Percentiles rank a stretch among this genome's conserved stretches.
Evolutionary conservation across 2,113 vertebrate species (phyloP).

Genomic region (Psephotus haematonotus): DNA sequence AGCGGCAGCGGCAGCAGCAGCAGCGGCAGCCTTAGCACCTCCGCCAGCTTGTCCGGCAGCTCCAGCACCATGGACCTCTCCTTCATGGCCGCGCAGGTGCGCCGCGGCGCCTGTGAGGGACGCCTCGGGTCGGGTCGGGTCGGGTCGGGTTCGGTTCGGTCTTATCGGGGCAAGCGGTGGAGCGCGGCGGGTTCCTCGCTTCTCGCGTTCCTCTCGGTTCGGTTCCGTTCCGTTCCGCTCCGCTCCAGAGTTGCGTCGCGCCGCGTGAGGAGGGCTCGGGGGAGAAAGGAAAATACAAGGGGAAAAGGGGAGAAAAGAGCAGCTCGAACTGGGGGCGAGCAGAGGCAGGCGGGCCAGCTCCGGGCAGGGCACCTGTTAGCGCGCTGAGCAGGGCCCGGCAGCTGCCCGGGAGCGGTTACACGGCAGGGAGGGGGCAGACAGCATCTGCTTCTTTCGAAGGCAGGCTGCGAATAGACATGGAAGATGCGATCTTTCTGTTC

Average conservation of each 20-base stretch:
- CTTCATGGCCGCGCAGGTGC: conserved; percentile 96
- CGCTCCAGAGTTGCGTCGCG: neutral
- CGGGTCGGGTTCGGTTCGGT: neutral
- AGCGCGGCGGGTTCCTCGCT: neutral
- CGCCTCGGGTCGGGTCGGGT: neutral
- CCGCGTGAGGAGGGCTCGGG: neutral
- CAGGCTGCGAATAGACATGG: neutral
- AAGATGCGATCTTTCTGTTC: neutral
- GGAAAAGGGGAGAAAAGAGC: accelerated
- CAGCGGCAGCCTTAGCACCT: neutral
- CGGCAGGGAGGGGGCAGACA: neutral
- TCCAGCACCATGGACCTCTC: conserved; percentile 89
- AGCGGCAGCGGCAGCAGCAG: neutral
- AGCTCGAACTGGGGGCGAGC: neutral
- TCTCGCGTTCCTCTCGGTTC: neutral
- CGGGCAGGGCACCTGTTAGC: conserved; percentile 58
- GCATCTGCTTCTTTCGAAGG: neutral
- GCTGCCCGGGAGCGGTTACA: accelerated
- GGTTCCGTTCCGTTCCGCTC: neutral
- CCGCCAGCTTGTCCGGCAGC: neutral
- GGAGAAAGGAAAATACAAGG: neutral
- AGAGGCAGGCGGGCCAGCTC: neutral
- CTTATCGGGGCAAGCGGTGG: neutral
- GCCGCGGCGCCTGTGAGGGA: neutral
- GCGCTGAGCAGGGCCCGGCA: conserved; percentile 73